Base-by-base conservation (phyloP, 2,888 invertebrate species). In the Scaptomyza polygonia region DNA sequence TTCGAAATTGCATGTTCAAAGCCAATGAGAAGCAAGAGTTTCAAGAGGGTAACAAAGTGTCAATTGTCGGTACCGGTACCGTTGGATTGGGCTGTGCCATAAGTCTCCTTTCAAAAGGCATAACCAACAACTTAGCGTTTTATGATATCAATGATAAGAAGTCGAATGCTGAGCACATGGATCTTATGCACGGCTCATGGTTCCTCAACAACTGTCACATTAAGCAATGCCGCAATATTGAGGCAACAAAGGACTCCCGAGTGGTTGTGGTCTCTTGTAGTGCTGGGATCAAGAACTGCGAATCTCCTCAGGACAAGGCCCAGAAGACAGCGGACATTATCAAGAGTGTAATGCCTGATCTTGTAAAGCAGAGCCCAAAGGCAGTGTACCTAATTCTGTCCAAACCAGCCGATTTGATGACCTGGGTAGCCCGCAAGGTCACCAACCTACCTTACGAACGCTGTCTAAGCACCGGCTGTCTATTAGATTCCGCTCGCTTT, bases 41-140 rank as follows among this genome's bases (percentile, higher is more conserved):
- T 49, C 25, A 36, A 8, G 2, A 7, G 5, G 49, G 49, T 42
- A 94, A 93, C 87, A 97, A 96, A 92, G 94, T 97, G 59, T 95
- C 97, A 0, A 93, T 97, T 55, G 96, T 97, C 11, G 97, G 97
- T 2, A 94, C 95, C 5, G 97, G 97, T 0, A 94, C 95, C 90
- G 97, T 97, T 51, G 97, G 97, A 57, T 97, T 97, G 96, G 96
- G 96, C 0, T 95, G 95, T 67, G 96, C 96, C 40, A 95, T 96
- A 92, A 94, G 95, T 53, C 93, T 97, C 88, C 93, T 97, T 34
- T 94, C 95, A 9, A 95, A 96, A 93, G 95, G 94, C 53, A 93
- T 97, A 8, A 95, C 96, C 0, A 95, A 94, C 86, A 96, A 97
- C 82, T 90, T 97, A 2, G 95, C 95, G 0, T 91, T 97, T 62